A percentile compares a stretch with the other conserved stretches of the same genome.
Conservation (phyloP, 2,888 invertebrate genomes). For the Dermolepida albohirtum region DNA sequence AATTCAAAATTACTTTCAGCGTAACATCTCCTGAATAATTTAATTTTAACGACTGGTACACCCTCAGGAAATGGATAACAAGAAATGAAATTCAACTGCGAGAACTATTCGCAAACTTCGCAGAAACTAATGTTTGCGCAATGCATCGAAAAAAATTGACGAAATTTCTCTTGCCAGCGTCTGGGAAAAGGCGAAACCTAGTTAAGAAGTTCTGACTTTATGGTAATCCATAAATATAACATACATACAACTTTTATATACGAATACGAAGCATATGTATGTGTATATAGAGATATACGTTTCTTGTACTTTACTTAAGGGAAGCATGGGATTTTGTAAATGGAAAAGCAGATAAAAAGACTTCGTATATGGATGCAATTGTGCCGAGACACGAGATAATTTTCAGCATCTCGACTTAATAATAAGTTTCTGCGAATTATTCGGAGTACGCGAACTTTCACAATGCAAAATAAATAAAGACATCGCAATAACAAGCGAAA, state of each 20-base stretch:
- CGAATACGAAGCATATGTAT: constrained; percentile 1
- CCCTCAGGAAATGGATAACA: no score
- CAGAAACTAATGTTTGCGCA: constrained; percentile 8
- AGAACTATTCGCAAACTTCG: neutral
- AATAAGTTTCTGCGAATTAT: constrained; percentile 37
- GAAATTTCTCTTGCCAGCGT: constrained; percentile 3
- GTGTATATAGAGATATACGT: neutral
- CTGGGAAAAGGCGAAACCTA: constrained; percentile 12
- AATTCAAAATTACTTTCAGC: no score
- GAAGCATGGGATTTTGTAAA: neutral
- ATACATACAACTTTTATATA: constrained; percentile 8
- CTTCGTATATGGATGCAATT: neutral
- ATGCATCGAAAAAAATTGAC: constrained; percentile 9
- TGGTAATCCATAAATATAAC: constrained; percentile 40
- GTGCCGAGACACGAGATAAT: constrained; percentile 31
- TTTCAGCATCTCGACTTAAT: constrained; percentile 36
- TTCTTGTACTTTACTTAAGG: neutral
- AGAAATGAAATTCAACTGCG: neutral
- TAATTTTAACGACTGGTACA: no score
- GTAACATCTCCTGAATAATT: no score
- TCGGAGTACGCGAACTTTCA: constrained; percentile 8
- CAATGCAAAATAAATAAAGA: constrained; percentile 9
- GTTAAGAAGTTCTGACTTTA: constrained; percentile 37
- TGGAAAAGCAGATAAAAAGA: constrained; percentile 23
- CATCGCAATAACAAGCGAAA: neutral